A percentile compares a stretch with the other conserved stretches of the same genome.
Evolutionary conservation across 2,888 invertebrate genomes (phyloP).

Genomic region (Listrodromus nycthemerus): DNA sequence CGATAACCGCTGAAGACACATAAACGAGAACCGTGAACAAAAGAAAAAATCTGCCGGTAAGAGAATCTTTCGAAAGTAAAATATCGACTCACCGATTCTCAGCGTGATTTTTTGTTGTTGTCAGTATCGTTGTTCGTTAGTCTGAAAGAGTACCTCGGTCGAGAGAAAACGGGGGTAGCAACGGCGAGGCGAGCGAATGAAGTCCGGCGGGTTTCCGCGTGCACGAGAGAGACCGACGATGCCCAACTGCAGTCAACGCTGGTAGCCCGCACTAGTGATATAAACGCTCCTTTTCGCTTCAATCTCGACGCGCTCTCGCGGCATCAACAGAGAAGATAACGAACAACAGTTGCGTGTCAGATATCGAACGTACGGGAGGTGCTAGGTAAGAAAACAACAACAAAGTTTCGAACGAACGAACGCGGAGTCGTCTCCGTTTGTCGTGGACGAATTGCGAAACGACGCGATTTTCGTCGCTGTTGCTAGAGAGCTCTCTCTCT

Average conservation of each 20-base stretch:
- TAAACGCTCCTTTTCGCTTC: slow-evolving; percentile 30
- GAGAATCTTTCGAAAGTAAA: background rate
- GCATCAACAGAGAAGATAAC: background rate
- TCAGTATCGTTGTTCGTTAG: background rate
- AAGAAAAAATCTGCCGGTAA: background rate
- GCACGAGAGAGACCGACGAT: background rate
- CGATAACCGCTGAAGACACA: background rate
- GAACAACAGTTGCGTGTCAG: slow-evolving; percentile 17
- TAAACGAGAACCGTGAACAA: background rate
- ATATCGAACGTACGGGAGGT: background rate
- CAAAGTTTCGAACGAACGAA: background rate
- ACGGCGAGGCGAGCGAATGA: background rate
- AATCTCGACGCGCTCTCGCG: slow-evolving; percentile 2
- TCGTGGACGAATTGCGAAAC: background rate
- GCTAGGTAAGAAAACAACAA: background rate
- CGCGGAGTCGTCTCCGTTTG: background rate
- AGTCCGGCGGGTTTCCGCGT: background rate
- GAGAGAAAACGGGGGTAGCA: background rate
- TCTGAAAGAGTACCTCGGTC: background rate
- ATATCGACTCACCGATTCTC: background rate
- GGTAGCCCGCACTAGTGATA: slow-evolving; percentile 40
- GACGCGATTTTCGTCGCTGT: background rate
- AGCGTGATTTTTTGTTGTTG: background rate
- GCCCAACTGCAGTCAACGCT: slow-evolving; percentile 30
- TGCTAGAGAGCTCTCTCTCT: too few species aligned